phyloP scores from a whole-genome alignment of 2,888 invertebrate species.

The Oasisia sp. region DNA sequence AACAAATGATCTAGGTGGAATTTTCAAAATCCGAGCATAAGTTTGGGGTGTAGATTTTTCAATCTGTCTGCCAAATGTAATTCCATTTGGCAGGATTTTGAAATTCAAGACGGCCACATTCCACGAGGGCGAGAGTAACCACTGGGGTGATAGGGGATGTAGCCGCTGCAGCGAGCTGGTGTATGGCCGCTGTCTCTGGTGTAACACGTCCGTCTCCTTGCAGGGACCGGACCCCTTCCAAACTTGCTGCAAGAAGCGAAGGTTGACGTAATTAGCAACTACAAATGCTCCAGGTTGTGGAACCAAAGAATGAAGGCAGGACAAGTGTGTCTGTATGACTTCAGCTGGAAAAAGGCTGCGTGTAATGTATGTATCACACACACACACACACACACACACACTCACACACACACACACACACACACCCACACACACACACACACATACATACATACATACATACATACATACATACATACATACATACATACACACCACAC shows the following conservation, averaged over 20 bases:
- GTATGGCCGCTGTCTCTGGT: neutral
- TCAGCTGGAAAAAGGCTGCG: neutral
- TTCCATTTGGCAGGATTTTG: too few relatives aligned
- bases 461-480: too few relatives aligned
- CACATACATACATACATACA: too few relatives aligned
- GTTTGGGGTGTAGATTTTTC: too few relatives aligned
- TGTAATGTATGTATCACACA: neutral
- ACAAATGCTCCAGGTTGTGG: neutral
- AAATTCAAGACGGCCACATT: neutral
- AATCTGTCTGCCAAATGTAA: too few relatives aligned
- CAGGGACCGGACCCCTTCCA: neutral
- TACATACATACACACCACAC: too few relatives aligned
- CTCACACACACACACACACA: too few relatives aligned
- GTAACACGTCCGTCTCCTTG: neutral
- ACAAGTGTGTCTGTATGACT: neutral
- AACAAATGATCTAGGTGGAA: too few relatives aligned
- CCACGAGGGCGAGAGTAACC: neutral
- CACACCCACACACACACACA: too few relatives aligned
- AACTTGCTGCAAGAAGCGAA: neutral
- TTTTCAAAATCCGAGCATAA: too few relatives aligned
- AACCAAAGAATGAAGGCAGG: neutral
- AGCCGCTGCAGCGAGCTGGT: neutral
- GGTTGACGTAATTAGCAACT: neutral
- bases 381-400: too few relatives aligned
- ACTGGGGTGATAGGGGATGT: neutral